Evolutionary conservation across 2,113 vertebrate genomes (phyloP).

Genomic region (Trichechus manatus): DNA sequence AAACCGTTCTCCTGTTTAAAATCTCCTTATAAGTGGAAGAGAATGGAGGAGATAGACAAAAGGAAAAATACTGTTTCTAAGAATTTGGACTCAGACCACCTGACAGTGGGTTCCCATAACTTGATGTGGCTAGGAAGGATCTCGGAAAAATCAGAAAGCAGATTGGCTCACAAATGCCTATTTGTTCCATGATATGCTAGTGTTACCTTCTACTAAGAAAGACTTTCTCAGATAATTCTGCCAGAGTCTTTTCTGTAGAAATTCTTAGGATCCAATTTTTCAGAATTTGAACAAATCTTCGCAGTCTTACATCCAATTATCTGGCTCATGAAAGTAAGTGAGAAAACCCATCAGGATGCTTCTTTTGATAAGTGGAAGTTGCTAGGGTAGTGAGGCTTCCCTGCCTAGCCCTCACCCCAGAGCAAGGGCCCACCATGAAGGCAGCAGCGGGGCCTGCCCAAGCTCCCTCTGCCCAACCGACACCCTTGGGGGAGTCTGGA

Average conservation of each 20-base stretch:
- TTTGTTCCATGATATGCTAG: not conserved
- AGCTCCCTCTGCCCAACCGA: rapidly evolving
- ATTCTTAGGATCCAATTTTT: not conserved
- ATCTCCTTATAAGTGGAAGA: not conserved
- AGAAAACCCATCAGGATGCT: conserved; percentile 23
- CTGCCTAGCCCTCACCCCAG: not conserved
- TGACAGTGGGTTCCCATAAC: not conserved
- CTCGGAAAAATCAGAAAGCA: not conserved
- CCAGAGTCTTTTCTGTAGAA: conserved; percentile 51
- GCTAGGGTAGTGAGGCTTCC: not conserved
- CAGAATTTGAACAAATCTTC: conserved; percentile 43
- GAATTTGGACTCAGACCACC: not conserved
- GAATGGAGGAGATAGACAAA: not conserved
- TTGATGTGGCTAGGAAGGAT: not conserved
- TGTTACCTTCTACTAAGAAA: conserved; percentile 42
- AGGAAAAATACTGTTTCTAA: not conserved
- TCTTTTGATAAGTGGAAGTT: not conserved
- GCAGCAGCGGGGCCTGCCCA: rapidly evolving
- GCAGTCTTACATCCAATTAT: not conserved
- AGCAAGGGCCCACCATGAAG: not conserved
- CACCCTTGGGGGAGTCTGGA: not conserved
- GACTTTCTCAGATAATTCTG: conserved; percentile 5
- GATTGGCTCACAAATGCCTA: not conserved
- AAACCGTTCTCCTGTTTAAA: not conserved
- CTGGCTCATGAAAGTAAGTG: not conserved